phyloP scores from a whole-genome alignment of 2,888 invertebrate species.

The Nomada lathburiana region DNA sequence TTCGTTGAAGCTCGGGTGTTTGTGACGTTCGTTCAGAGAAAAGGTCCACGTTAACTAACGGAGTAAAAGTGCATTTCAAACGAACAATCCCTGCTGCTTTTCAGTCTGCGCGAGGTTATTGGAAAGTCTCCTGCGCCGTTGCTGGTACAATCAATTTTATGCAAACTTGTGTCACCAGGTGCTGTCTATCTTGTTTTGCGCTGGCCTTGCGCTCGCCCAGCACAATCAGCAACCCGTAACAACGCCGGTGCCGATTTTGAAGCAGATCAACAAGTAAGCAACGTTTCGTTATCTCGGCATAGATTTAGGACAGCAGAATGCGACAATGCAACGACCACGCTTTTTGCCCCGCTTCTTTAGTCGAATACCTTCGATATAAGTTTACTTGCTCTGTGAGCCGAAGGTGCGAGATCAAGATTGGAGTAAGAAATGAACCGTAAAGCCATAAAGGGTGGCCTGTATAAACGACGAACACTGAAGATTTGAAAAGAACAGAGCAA shows the following conservation, averaged over 20 bases:
- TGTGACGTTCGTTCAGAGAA: too few relatives aligned
- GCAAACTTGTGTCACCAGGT: slow-evolving; percentile 73
- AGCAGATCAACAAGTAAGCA: slow-evolving; percentile 91
- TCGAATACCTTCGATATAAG: background rate
- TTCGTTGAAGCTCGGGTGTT: too few relatives aligned
- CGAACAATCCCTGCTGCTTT: slow-evolving; percentile 11
- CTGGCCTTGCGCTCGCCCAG: slow-evolving; percentile 75
- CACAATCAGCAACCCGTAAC: slow-evolving; percentile 83
- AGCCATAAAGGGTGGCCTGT: background rate
- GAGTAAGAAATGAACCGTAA: background rate
- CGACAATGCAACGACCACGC: background rate
- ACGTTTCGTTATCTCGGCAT: slow-evolving; percentile 15
- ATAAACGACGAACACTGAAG: background rate
- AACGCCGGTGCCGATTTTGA: slow-evolving; percentile 91
- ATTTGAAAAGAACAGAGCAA: background rate
- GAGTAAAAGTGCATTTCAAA: slow-evolving; percentile 9
- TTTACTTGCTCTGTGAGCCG: background rate
- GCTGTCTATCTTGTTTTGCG: slow-evolving; percentile 70
- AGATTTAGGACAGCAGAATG: background rate
- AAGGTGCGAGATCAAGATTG: background rate
- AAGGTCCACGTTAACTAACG: too few relatives aligned
- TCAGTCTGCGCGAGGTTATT: slow-evolving; percentile 50
- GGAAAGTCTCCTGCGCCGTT: slow-evolving; percentile 52
- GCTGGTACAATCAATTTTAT: slow-evolving; percentile 54
- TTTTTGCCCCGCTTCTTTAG: background rate